Evolutionary conservation across 2,797 vertebrate species (phyloP), one percentile per base, ranked within the genome.

Genomic region (Xenentodon cancila): DNA sequence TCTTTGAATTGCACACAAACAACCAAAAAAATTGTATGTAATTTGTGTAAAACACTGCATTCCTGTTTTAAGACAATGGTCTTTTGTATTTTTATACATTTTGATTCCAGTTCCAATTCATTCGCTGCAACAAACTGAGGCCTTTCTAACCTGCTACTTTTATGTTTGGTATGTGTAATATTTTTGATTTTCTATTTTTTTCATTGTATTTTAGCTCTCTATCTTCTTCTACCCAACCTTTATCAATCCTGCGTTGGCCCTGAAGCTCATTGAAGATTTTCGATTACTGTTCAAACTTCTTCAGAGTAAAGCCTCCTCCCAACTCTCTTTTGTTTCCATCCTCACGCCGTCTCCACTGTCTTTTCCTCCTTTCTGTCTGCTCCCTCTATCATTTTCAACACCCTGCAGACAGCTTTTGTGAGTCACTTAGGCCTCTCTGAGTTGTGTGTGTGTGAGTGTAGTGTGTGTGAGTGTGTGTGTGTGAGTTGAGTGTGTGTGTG

Each of bases 361-460:
- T 51, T 21, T 42, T 18, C 52, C 22, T 49, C n/a, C 46, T 44
- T 48, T 32, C 53, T 49, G 53, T 60, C 64, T 73, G 73, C 66
- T 65, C 48, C 45, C 20, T 64, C 57, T 42, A 51, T 70, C 68
- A 53, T 22, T 62, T 68, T 58, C 68, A 75, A 77, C 67, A 17
- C 59, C 61, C 77, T 54, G 67, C 8, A 52, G 55, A 79, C 76
- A 76, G 74, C 73, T 76, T 84, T 65, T 84, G 65, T 79, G 79
- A 79, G 62, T 67, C 65, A 66, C 64, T 79, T 69, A 70, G 74
- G 48, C 17, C n/a, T 40, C 1, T 9, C 1, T 67, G 19, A 18
- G 7, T 45, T 53, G 47, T 46, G 40, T 58, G 40, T 71, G 19
- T 70, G 44, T n/a, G n/a, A n/a, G n/a, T n/a, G n/a, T n/a, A n/a